Evolutionary conservation across 2,888 invertebrate species (phyloP), one percentile per base, ranked within the genome.

Genomic region (Petrolisthes cinctipes): DNA sequence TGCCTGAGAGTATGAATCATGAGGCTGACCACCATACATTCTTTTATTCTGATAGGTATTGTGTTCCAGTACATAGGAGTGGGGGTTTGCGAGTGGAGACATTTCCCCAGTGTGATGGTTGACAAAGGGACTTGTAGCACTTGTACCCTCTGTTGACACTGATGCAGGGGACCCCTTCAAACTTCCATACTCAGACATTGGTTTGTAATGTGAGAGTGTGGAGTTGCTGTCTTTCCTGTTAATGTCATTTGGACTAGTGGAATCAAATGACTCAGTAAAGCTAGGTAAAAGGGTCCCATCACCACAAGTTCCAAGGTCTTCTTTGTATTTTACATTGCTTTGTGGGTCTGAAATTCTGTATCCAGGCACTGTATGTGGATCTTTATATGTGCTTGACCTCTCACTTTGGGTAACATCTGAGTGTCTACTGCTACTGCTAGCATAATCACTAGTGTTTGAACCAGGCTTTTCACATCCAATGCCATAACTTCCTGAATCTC

Each of bases 251-350:
- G 73, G 75, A 71, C 84, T 84, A 23, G 71, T 61, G 17, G 79
- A 75, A 20, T 88, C 87, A 81, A 88, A 88, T 5, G 87, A 88
- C 73, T 88, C 87, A 2, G 87, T 88, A 81, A 88, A 88, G 51
- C 87, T 88, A 23, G 87, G 87, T 61, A 88, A 83, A 6, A 79
- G 54, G 11, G 84, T 53, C 73, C 73, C 54, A 57, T 87, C 75
- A 23, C 78, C 73, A 51, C 83, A 78, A 14, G 11, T 73, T 57
- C 57, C 75, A 73, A 14, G 56, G 57, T 68, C 68, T 11, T 87
- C 87, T 23, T 57, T 83, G 54, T 68, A 83, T 66, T 84, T 88
- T 53, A 86, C 2, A 71, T 79, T 54, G 51, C 75, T 54, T 7
- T 20, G 79, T 71, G 83, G 71, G 20, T 73, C 86, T 17, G 51